phyloP scores from a whole-genome alignment of 2,113 vertebrate genomes.

The Xyliphius kryptos region DNA sequence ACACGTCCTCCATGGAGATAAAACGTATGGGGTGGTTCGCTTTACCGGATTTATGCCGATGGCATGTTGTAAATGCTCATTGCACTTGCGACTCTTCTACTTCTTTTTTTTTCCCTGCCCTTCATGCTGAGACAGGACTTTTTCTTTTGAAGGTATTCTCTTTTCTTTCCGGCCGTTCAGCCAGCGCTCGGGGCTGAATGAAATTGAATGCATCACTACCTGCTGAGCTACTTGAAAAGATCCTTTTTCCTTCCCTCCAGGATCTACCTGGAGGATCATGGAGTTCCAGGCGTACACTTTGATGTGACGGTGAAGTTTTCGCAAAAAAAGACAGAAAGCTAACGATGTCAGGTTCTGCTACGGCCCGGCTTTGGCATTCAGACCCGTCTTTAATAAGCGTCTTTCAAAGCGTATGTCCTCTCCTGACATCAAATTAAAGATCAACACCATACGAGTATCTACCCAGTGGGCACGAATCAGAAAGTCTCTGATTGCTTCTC shows the following conservation, averaged over 20 bases:
- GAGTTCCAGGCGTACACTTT: slow-evolving; percentile 14
- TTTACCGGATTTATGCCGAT: background rate
- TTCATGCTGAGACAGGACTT: slow-evolving; percentile 32
- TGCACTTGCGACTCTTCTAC: slow-evolving; percentile 6
- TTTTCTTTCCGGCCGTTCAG: slow-evolving; percentile 27
- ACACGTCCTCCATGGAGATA: background rate
- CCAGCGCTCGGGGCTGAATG: slow-evolving; percentile 13
- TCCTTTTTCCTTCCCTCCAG: slow-evolving; percentile 1
- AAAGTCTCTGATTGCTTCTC: too few species aligned
- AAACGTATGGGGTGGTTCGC: too few species aligned
- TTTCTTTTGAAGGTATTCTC: slow-evolving; percentile 23
- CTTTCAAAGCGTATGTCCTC: too few species aligned
- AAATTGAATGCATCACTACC: slow-evolving; percentile 16
- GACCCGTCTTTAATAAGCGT: too few species aligned
- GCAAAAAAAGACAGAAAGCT: too few species aligned
- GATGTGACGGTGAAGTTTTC: background rate
- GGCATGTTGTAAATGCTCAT: slow-evolving; percentile 18
- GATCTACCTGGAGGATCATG: slow-evolving; percentile 4
- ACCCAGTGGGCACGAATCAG: too few species aligned
- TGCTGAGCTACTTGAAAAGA: slow-evolving; percentile 26
- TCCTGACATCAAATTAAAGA: too few species aligned
- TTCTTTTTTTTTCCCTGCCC: slow-evolving; percentile 14
- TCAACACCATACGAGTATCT: too few species aligned
- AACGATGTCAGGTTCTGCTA: too few species aligned
- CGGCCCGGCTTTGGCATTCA: too few species aligned